Percentiles rank a stretch among this genome's conserved stretches.
These are phyloP conservation scores for Vidua macroura DNA, from an alignment of 2,113 vertebrate genomes.

Conservation along the genomic window DNA sequence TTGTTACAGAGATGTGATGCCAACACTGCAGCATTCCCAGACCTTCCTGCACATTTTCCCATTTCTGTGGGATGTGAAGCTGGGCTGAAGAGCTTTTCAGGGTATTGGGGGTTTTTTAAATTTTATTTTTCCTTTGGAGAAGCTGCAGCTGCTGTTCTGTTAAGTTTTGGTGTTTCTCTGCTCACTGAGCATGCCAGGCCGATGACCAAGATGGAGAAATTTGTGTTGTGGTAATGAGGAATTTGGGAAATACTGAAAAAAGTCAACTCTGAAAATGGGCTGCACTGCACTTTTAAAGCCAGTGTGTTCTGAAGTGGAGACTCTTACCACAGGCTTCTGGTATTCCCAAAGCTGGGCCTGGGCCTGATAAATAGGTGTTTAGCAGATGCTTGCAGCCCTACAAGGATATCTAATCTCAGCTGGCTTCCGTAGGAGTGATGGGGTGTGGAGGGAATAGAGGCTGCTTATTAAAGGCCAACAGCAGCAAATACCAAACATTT, in stretches of 20 bases:
- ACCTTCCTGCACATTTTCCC: background rate
- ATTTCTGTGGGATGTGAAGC: background rate
- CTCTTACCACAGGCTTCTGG: background rate
- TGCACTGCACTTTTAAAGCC: background rate
- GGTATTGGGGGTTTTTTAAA: background rate
- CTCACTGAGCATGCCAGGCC: background rate
- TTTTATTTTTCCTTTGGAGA: background rate
- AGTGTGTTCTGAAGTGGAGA: background rate
- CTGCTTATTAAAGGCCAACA: constrained; percentile 34
- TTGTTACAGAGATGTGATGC: background rate
- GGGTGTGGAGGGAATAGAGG: constrained; percentile 5
- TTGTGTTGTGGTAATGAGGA: background rate
- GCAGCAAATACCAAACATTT: constrained; percentile 57
- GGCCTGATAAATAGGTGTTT: background rate
- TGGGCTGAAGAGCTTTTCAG: background rate
- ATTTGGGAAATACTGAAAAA: background rate
- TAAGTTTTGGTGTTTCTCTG: background rate
- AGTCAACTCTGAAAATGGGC: background rate
- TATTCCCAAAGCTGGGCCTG: background rate
- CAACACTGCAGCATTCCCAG: background rate
- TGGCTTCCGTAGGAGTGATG: constrained; percentile 2
- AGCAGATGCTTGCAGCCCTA: background rate
- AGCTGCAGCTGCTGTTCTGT: background rate
- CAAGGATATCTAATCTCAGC: background rate
- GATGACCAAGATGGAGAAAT: background rate